Conservation (phyloP, 2,797 vertebrate genomes). For the Phaenicophaeus curvirostris region DNA sequence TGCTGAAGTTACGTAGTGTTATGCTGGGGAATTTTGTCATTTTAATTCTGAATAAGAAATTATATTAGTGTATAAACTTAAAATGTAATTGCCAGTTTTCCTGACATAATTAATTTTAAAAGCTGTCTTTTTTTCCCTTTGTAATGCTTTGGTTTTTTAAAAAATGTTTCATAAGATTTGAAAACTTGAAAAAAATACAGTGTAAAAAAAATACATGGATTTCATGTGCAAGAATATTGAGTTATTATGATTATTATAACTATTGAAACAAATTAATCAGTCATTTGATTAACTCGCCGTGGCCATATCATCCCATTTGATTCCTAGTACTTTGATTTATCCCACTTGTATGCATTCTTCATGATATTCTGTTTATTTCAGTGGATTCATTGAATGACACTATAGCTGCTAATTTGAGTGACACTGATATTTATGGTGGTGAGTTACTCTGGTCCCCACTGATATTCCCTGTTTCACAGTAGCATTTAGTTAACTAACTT, state of each 20-base stretch:
- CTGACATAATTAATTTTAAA: neutral
- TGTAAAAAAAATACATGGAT: neutral
- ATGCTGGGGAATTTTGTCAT: neutral
- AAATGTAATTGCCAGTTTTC: neutral
- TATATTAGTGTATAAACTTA: neutral
- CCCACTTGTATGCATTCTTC: constrained; percentile 79
- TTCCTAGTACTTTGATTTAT: constrained; percentile 67
- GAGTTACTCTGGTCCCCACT: constrained; percentile 91
- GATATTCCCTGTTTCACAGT: constrained; percentile 75
- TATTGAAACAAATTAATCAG: constrained; percentile 43
- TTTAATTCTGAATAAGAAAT: constrained; percentile 9
- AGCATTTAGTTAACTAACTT: constrained; percentile 83
- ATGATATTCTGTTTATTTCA: constrained; percentile 91
- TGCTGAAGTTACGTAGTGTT: neutral
- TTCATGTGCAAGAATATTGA: neutral
- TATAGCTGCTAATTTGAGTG: constrained; percentile 98
- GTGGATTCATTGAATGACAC: constrained; percentile 99
- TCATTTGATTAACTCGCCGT: constrained; percentile 30
- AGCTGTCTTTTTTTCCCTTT: neutral
- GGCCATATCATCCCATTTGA: constrained; percentile 56
- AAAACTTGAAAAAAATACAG: neutral
- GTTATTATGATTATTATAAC: constrained; percentile 8
- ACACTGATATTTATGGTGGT: constrained; percentile 99
- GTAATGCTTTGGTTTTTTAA: neutral
- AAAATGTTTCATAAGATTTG: neutral